Base-by-base conservation (phyloP, 1,140 invertebrate genomes). In the Pomacea maculata region DNA sequence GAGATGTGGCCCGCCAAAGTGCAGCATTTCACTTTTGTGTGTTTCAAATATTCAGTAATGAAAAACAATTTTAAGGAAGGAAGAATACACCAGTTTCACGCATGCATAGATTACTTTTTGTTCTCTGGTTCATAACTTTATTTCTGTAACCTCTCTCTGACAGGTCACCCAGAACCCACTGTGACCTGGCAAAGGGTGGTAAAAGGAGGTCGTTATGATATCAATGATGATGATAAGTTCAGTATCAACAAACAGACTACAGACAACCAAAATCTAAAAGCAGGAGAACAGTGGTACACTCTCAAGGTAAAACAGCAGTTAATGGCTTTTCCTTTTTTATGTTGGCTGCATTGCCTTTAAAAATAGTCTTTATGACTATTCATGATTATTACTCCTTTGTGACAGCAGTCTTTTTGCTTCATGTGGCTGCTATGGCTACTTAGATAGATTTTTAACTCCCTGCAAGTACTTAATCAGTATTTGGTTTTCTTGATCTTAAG, bases 111-210 rank as follows among this genome's bases (percentile, higher is more conserved):
- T n/a, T 71, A 21, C 15, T 19, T n/a, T 71, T 71, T 45, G 25
- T 67, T 25, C 25, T 67, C 65, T 45, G 34, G 34, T 45, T 45
- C 3, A 4, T 67, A 19, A 21, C 2, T 67, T 67, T 34, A 4
- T 73, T 73, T 17, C 71, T 19, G 15, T n/a, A 5, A 7, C 45
- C 15, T 80, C 19, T 79, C 4, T 52, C 67, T 76, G 68, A 11
- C 80, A 89, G 88, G 87, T 72, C 86, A 87, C 80, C 88, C 88
- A 9, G 79, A 82, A 45, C 86, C 88, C 14, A 86, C 84, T n/a
- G 82, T 89, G 25, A 83, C 70, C 21, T 89, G 86, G 86, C 81
- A 86, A 68, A 71, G 82, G 34, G 45, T 82, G 52, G 80, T 82
- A 6, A 83, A 84, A 72, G 34, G 65, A 14, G 84, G 70, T 45